phyloP scores from a whole-genome alignment of 35 echinoderm and acorn worm genomes.

The Lytechinus variegatus region DNA sequence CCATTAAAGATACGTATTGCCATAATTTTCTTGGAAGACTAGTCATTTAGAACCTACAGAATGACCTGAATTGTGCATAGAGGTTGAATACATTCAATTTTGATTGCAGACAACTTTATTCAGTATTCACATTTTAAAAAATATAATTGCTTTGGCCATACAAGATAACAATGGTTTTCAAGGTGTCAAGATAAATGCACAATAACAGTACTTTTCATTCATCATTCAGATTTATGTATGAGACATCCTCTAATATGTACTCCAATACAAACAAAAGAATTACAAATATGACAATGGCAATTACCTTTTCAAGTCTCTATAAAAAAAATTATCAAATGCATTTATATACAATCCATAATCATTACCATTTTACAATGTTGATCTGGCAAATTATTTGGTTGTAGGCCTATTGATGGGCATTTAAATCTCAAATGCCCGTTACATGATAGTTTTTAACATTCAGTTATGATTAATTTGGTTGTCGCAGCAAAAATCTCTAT shows the following conservation, averaged over 20 bases:
- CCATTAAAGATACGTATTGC: background rate
- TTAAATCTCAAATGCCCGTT: too few relatives aligned
- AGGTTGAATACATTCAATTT: background rate
- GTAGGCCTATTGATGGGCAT: too few relatives aligned
- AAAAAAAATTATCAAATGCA: background rate
- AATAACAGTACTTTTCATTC: too few relatives aligned
- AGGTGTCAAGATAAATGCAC: background rate
- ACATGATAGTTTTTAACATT: background rate
- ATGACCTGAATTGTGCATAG: background rate
- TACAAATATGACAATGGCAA: background rate
- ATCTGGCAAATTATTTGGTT: too few relatives aligned
- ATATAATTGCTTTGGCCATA: background rate
- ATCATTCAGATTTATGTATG: background rate
- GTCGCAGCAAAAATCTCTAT: background rate
- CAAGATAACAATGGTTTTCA: background rate
- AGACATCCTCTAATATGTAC: background rate
- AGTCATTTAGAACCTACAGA: background rate
- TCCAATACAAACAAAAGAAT: background rate
- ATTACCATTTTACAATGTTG: background rate
- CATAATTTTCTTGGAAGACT: background rate
- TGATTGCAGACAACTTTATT: background rate
- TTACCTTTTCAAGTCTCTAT: background rate
- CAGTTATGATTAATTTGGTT: background rate
- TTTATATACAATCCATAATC: background rate
- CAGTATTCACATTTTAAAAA: constrained; percentile 6